phyloP scores from a whole-genome alignment of 2,113 vertebrate genomes.

The Cryptomyrus ogoouensis region DNA sequence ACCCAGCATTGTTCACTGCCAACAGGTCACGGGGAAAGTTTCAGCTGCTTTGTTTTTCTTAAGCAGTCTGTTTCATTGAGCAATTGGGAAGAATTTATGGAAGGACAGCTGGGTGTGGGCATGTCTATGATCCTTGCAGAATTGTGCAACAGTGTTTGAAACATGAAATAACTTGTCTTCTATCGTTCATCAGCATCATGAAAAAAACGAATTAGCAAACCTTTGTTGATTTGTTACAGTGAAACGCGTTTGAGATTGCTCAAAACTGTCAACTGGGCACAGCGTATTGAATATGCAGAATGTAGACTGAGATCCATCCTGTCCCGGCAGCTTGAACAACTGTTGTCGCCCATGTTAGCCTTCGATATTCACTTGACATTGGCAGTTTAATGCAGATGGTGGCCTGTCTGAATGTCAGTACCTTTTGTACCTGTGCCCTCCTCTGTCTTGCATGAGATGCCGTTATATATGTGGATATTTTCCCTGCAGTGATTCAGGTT shows the following conservation, averaged over 20 bases:
- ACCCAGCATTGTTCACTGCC: neutral
- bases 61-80: constrained; percentile 8
- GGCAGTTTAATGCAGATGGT: neutral
- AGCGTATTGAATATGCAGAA: neutral
- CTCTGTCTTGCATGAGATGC: neutral
- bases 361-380: neutral
- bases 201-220: neutral
- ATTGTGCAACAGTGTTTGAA: neutral
- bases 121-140: neutral
- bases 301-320: neutral
- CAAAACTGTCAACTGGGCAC: neutral
- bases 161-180: neutral
- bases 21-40: neutral
- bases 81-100: constrained; percentile 10
- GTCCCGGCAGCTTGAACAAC: neutral
- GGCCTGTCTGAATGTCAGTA: neutral
- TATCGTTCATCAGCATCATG: neutral
- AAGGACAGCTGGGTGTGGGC: neutral
- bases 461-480: neutral
- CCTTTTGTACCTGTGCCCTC: neutral
- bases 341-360: neutral
- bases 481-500: neutral
- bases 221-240: neutral
- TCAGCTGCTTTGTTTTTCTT: neutral
- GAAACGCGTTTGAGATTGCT: neutral